Base-by-base conservation (phyloP, 2,113 vertebrate species). In the Zootoca vivipara region DNA sequence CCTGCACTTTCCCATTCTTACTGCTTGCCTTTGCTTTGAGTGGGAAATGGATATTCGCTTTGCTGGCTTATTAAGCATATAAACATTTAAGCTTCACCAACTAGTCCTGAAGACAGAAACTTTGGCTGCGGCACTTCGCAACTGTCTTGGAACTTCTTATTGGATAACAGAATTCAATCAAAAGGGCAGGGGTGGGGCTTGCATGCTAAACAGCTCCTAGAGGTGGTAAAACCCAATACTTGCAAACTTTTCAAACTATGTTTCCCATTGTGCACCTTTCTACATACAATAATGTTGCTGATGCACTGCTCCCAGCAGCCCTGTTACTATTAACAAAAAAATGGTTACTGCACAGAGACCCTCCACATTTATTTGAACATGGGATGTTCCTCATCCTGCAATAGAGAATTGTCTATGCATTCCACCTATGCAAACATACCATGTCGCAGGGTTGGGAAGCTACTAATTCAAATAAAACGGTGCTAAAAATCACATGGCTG, bases 1-100 rank as follows among this genome's bases (percentile, higher is more conserved):
- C 73, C 67, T 87, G 91, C 89, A 92, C 94, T 95, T 95, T 93
- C 91, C 90, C 58, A 90, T 91, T 88, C 89, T 91, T 83, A 46
- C 87, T 90, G 77, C 94, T 95, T 95, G 83, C 80, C 56, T 93
- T 91, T 93, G 85, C 33, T 89, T 80, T 24, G 70, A 87, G 85
- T 20, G 87, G 89, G 87, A 93, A 94, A 92, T 0, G 89, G 69
- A 83, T 65, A 93, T 85, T 93, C 85, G 69, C 79, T 92, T 77
- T 85, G 46, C 77, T 89, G 94, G 83, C n/a, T 15, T 85, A 82
- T 89, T 33, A 85, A n/a, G 46, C 83, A 70, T 79, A 10, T 3
- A 89, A 91, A 92, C 24, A 83, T 77, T 77, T 83, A 52, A 75
- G 40, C 73, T n/a, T 58, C 82, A 93, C 83, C 9, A 83, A 91